Percentiles rank a stretch among this genome's conserved stretches.
Evolutionary conservation across 2,888 invertebrate species (phyloP).

Genomic region (Antheraea assamensis): DNA sequence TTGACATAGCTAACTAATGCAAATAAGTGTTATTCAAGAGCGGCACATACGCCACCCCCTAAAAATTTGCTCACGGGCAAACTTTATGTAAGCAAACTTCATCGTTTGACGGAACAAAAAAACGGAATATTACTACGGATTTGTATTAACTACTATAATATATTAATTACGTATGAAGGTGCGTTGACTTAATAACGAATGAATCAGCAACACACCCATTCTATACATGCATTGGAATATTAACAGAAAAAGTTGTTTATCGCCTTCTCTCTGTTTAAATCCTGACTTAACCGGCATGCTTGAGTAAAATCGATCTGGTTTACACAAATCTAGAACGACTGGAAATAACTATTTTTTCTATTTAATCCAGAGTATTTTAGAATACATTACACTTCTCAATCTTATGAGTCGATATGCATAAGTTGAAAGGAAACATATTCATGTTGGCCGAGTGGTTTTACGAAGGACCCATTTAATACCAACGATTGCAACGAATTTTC

Average conservation of each 20-base stretch:
- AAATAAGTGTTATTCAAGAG: no score
- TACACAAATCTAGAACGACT: not conserved
- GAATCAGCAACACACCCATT: conserved; percentile 5
- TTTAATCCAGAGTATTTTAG: not conserved
- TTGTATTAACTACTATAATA: no score
- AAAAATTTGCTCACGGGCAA: no score
- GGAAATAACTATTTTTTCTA: not conserved
- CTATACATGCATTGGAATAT: conserved; percentile 1
- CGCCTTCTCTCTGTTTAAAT: conserved; percentile 4
- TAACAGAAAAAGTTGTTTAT: not conserved
- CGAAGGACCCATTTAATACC: no score
- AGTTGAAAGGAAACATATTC: no score
- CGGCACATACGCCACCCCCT: no score
- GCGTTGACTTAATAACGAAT: not conserved
- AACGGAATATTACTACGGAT: no score
- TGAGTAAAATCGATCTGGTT: not conserved
- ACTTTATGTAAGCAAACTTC: no score
- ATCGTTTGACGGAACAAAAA: no score
- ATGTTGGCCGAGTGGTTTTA: no score
- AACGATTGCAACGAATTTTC: no score
- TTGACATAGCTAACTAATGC: no score
- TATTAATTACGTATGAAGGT: not conserved
- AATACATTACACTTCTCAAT: not conserved
- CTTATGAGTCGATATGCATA: not conserved
- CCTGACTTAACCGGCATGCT: not conserved